Conservation (phyloP, 2,888 invertebrate genomes). For the Chironomus tentans region DNA sequence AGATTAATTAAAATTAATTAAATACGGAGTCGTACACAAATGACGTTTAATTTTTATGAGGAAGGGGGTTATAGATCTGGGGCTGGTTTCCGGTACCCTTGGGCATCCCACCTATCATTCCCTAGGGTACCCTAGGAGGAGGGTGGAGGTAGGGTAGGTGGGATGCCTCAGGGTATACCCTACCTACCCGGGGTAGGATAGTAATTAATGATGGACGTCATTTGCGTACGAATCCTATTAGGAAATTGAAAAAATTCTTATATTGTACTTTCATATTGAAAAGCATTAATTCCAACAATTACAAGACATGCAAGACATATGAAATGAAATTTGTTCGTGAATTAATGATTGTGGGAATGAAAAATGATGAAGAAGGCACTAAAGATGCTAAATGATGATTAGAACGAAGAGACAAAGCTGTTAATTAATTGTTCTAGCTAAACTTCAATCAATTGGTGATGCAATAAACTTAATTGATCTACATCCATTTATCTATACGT, state of each 20-base stretch:
- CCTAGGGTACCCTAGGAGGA: too few relatives aligned
- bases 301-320: not conserved
- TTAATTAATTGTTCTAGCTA: constrained; percentile 20
- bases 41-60: too few relatives aligned
- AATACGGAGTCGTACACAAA: not conserved
- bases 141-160: too few relatives aligned
- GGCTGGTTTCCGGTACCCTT: too few relatives aligned
- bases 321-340: not conserved
- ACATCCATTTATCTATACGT: not conserved
- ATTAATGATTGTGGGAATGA: constrained; percentile 3
- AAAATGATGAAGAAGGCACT: not conserved
- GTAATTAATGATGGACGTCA: too few relatives aligned
- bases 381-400: not conserved
- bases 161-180: too few relatives aligned
- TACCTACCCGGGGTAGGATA: too few relatives aligned
- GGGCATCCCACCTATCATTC: too few relatives aligned
- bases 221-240: not conserved
- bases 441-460: constrained; percentile 25
- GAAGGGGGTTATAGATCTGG: too few relatives aligned
- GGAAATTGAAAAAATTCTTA: not conserved
- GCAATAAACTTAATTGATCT: constrained; percentile 20
- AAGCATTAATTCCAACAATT: not conserved
- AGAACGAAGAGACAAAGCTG: constrained; percentile 4
- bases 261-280: not conserved
- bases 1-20: not conserved